Evolutionary conservation across 2,113 vertebrate species (phyloP).

Genomic region (Phaethon lepturus): DNA sequence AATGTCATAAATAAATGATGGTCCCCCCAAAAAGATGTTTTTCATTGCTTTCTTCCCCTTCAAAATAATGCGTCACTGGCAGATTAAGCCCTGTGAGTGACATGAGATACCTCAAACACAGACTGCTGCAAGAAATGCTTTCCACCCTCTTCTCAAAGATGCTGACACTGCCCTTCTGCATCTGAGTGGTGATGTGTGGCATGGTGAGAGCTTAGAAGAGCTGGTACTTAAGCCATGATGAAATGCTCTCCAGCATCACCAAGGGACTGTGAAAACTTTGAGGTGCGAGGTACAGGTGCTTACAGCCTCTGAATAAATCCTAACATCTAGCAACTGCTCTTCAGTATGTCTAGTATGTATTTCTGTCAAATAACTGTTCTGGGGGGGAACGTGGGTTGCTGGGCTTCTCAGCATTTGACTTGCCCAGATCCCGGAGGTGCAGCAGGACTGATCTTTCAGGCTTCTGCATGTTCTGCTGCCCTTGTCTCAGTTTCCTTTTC

Average conservation of each 20-base stretch:
- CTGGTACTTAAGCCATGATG: background rate
- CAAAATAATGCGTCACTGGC: background rate
- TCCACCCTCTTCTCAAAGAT: background rate
- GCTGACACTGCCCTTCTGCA: background rate
- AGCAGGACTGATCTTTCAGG: background rate
- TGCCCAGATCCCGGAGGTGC: background rate
- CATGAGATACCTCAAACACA: background rate
- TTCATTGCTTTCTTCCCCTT: background rate
- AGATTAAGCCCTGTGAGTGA: background rate
- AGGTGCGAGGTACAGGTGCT: conserved; percentile 21
- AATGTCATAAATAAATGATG: background rate
- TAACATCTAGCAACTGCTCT: background rate
- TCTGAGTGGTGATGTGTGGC: background rate
- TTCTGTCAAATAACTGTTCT: background rate
- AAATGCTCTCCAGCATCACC: conserved; percentile 6
- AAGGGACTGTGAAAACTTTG: background rate
- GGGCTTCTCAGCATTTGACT: background rate
- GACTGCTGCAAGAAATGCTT: conserved; percentile 7
- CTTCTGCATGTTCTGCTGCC: background rate
- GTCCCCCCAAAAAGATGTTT: background rate
- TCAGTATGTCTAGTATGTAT: background rate
- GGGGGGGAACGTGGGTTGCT: background rate
- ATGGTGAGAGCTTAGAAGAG: background rate
- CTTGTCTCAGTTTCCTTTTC: background rate
- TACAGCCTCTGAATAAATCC: conserved; percentile 9